Base-by-base conservation (phyloP, 2,888 invertebrate genomes). In the Xestia rhomboidea region DNA sequence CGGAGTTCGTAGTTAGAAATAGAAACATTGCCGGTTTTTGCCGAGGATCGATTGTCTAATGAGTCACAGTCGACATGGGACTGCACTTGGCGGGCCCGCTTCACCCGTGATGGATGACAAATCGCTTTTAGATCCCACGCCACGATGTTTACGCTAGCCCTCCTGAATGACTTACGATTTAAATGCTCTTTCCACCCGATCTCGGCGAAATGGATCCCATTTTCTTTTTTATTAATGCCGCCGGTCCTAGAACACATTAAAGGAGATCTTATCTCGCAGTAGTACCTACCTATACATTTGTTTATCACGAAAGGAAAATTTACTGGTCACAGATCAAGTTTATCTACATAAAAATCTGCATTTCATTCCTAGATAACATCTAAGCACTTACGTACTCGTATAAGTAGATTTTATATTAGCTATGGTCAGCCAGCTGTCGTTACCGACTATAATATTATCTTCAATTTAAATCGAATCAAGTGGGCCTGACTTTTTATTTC, bases 41-140 rank as follows among this genome's bases (percentile, higher is more conserved):
- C 79, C 82, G 85, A 92, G 93, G 94, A 96, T 96, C 94, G 95
- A 95, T 95, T 95, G 94, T 95, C 94, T 96, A 95, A 96, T 95
- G 95, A 96, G 94, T 95, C 95, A 93, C 91, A 91, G 94, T 90
- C 93, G 93, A 96, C 96, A 96, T 90, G 94, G 92, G 92, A 95
- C 92, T 95, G 96, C 96, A 96, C 96, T 96, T 93, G 95, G 94
- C 95, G 92, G 90, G 87, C 92, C 91, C 90, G 89, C 90, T 88
- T 90, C 89, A 78, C 90, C 89, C 89, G 89, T 95, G 96, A 96
- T 95, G 93, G 95, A 96, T 96, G 95, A 95, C 93, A 93, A 94
- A 95, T 94, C 93, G 93, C 93, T 94, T 93, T 95, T 93, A 94
- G 93, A 93, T 94, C 92, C 93, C 91, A 87, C 90, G 88, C 88